phyloP scores from a whole-genome alignment of 2,113 vertebrate genomes.

The Martes martes region DNA sequence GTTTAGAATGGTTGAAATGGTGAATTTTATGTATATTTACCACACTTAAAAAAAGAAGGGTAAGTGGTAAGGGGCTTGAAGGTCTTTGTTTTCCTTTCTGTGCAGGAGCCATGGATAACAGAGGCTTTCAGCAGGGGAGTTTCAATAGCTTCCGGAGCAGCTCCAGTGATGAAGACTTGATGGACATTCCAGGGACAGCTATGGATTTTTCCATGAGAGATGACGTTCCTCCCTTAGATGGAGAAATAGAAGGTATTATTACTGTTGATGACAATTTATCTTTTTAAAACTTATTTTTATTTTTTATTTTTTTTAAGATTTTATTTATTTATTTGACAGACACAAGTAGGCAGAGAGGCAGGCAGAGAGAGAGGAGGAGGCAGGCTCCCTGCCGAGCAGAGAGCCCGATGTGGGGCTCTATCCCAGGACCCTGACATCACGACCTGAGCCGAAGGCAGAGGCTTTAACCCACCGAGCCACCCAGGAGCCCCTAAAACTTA shows the following conservation, averaged over 20 bases:
- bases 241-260: slow-evolving; percentile 87
- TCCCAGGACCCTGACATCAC: too few species aligned
- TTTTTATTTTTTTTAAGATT: too few species aligned
- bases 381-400: too few species aligned
- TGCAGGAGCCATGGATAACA: slow-evolving; percentile 85
- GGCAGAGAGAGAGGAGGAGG: too few species aligned
- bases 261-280: slow-evolving; percentile 1
- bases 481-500: not conserved
- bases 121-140: slow-evolving; percentile 84
- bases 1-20: slow-evolving; percentile 27
- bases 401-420: too few species aligned
- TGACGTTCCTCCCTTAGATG: slow-evolving; percentile 89
- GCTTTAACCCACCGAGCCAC: too few species aligned
- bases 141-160: slow-evolving; percentile 85
- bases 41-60: not conserved
- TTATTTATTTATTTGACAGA: too few species aligned
- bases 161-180: slow-evolving; percentile 94
- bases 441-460: too few species aligned
- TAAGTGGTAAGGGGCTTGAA: not conserved
- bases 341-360: too few species aligned
- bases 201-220: slow-evolving; percentile 89
- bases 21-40: not conserved
- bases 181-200: slow-evolving; percentile 90
- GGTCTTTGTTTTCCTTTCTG: slow-evolving; percentile 35
- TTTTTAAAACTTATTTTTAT: slow-evolving; percentile 14